Evolutionary conservation across 2,113 vertebrate species (phyloP), one percentile per base, ranked within the genome.

Genomic region (Petroica traversi): DNA sequence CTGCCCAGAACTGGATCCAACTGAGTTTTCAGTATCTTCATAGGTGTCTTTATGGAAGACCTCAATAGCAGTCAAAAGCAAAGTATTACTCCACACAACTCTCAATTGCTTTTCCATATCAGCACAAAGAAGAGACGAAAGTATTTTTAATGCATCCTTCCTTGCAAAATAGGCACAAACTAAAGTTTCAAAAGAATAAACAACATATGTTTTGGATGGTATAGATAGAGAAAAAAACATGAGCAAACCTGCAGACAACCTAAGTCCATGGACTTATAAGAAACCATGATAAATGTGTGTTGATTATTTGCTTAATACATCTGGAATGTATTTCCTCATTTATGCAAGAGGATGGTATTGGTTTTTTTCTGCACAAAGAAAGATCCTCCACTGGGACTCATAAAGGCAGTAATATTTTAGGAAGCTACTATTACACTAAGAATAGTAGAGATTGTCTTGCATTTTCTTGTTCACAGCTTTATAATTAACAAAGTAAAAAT

Each of bases 401-500:
- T 93, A 93, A 96, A 96, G 40, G 46, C 85, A 89, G 85, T 71
- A 90, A 96, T 92, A 93, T 96, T 96, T 95, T 86, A 83, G 85
- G 72, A 93, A 90, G 85, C 52, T 86, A 86, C 90, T 90, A 86
- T 96, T 95, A 88, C 72, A 80, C 55, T 86, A 90, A 95, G 82
- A 96, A 95, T 67, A 93, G 89, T 41, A 29, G 72, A 93, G 88
- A 96, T 78, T 92, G 86, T 87, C 92, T 96, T 87, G 88, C 79
- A 80, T 88, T 95, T 96, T 90, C 93, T 92, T 92, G 55, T 88
- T 96, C 96, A 97, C 88, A 95, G 90, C 64, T 93, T 95, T 94
- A 90, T 93, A 95, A 97, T 95, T 97, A 94, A 95, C 85, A 74
- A 96, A 97, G 94, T 68, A 90, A 95, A 97, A 97, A 93, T 67